Base-by-base conservation (phyloP, 2,888 invertebrate species). In the Oxyteleia sp. region DNA sequence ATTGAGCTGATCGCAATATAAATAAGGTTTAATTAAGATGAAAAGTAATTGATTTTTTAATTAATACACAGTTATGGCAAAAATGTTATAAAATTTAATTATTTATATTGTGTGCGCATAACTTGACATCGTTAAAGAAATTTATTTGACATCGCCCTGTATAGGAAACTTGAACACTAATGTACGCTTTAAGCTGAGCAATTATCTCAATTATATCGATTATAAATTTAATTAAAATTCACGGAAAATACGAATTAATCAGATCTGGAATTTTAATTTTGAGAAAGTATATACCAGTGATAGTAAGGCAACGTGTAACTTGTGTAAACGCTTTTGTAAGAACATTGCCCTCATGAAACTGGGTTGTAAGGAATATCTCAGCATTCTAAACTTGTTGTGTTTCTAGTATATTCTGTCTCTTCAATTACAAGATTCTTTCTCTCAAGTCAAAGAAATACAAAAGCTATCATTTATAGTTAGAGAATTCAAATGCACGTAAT, bases 301-400 rank as follows among this genome's bases (percentile, higher is more conserved):
- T 72, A 41, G 38, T 32, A 29, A 29, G 41, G 53, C 26, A 61
- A 32, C 59, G 41, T 11, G 8, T 35, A 66, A 74, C n/a, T 59
- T 61, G 32, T 55, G 23, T 63, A 69, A 81, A 81, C 57, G 81
- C 63, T 53, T 76, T 51, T 43, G 82, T 57, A 66, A 59, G 82
- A 82, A 64, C 75, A 8, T 76, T 82, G 76, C 82, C 76, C 64
- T 35, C 75, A 64, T 51, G 66, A 82, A 82, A 82, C 75, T 75
- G 71, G 82, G 64, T 76, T 82, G 82, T 82, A 76, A 59, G 71
- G 71, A 76, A 71, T 71, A 82, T 64, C 69, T 71, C 71, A 35
- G 82, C 71, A 82, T 82, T 71, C 75, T 57, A 59, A 71, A 76
- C 51, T 51, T 76, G 66, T 64, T 59, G 35, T 29, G 47, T 76